Conservation (phyloP, 2,797 vertebrate species). For the Muscicapa comitata region DNA sequence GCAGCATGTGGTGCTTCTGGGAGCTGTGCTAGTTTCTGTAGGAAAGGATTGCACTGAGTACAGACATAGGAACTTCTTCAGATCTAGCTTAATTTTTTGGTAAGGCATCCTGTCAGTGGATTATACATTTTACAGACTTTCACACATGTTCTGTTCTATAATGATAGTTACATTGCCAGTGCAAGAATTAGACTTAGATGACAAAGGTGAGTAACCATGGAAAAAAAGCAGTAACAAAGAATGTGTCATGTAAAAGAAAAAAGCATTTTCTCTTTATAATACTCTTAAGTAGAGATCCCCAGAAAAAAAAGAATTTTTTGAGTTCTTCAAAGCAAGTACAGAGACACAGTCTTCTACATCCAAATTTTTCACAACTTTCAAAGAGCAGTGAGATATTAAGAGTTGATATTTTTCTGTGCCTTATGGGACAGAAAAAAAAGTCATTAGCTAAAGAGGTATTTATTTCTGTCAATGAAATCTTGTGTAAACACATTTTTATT, state of each 20-base stretch:
- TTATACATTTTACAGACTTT: background rate
- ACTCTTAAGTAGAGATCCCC: background rate
- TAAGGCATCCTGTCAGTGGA: background rate
- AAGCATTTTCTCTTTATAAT: background rate
- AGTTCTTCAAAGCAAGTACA: background rate
- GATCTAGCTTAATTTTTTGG: background rate
- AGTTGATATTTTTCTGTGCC: background rate
- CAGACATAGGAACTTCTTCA: background rate
- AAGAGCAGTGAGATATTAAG: background rate
- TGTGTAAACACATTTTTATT: background rate
- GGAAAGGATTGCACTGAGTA: background rate
- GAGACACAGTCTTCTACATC: background rate
- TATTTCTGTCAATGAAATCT: background rate
- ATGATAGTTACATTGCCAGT: background rate
- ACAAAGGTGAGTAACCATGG: background rate
- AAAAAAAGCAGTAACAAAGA: background rate
- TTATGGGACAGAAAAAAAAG: background rate
- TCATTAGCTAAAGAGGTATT: background rate
- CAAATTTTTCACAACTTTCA: background rate
- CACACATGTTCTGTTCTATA: background rate
- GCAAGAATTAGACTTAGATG: background rate
- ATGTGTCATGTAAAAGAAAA: background rate
- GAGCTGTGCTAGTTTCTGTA: background rate
- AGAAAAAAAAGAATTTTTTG: background rate
- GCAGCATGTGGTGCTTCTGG: background rate